Percentiles rank a stretch among this genome's conserved stretches.
phyloP scores from a whole-genome alignment of 2,888 invertebrate species.

The Phragmatobia fuliginosa region DNA sequence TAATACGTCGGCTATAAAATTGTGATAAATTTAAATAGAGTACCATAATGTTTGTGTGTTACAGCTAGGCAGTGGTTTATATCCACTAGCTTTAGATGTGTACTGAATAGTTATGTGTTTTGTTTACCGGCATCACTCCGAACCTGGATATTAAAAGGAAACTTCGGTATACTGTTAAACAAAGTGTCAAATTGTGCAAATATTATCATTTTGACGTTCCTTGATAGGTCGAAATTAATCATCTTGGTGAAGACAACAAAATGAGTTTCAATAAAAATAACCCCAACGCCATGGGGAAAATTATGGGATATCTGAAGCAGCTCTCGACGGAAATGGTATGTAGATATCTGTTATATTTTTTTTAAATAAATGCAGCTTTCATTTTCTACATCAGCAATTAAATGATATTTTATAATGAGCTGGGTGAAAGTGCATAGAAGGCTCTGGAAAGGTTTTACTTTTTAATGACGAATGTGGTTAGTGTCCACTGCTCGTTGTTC shows the following conservation, averaged over 20 bases:
- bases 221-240: constrained; percentile 62
- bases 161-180: constrained; percentile 63
- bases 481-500: constrained; percentile 64
- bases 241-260: constrained; percentile 64
- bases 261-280: constrained; percentile 86
- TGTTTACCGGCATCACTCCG: constrained; percentile 67
- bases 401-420: not conserved
- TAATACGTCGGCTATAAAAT: constrained; percentile 56
- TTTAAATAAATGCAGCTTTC: not conserved
- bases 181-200: constrained; percentile 71
- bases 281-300: constrained; percentile 83
- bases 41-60: constrained; percentile 50
- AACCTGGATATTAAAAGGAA: constrained; percentile 77
- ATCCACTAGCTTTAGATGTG: constrained; percentile 38
- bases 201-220: constrained; percentile 81
- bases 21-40: constrained; percentile 69
- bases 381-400: not conserved
- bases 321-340: constrained; percentile 85
- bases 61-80: constrained; percentile 29
- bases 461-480: constrained; percentile 48
- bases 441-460: constrained; percentile 56
- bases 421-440: constrained; percentile 67
- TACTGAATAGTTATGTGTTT: constrained; percentile 69
- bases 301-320: constrained; percentile 83
- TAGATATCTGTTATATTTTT: constrained; percentile 17